Conservation (phyloP, 1,140 invertebrate genomes). For the Calephelis nemesis region DNA sequence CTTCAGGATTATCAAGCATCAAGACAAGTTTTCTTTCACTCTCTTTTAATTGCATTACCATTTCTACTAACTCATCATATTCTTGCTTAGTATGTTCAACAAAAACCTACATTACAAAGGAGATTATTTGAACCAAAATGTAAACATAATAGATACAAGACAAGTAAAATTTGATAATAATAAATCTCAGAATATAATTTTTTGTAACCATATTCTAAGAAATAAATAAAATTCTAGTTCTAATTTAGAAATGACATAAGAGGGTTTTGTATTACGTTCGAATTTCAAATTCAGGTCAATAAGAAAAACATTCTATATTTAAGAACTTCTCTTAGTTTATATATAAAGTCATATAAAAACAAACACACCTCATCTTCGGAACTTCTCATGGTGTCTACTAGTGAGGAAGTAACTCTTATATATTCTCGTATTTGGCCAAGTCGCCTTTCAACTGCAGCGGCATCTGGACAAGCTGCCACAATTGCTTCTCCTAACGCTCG, state of each 20-base stretch:
- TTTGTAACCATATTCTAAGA: too few relatives aligned
- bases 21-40: constrained; percentile 70
- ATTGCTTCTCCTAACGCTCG: constrained; percentile 68
- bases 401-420: constrained; percentile 81
- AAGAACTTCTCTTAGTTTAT: neutral
- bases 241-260: too few relatives aligned
- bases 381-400: constrained; percentile 82
- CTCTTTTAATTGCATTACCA: constrained; percentile 74
- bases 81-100: constrained; percentile 74
- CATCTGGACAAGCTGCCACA: constrained; percentile 75
- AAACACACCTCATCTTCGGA: constrained; percentile 80
- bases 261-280: too few relatives aligned
- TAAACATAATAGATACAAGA: neutral
- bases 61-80: constrained; percentile 74
- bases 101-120: constrained; percentile 64
- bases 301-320: neutral
- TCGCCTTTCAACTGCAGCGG: constrained; percentile 79
- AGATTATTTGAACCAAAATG: constrained; percentile 29
- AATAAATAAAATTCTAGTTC: too few relatives aligned
- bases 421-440: constrained; percentile 83
- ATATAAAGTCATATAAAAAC: neutral
- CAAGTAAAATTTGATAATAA: neutral
- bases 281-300: neutral
- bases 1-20: constrained; percentile 56
- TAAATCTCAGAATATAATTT: too few relatives aligned